Evolutionary conservation across 2,888 invertebrate species (phyloP).

Genomic region (Hypsopygia costalis): DNA sequence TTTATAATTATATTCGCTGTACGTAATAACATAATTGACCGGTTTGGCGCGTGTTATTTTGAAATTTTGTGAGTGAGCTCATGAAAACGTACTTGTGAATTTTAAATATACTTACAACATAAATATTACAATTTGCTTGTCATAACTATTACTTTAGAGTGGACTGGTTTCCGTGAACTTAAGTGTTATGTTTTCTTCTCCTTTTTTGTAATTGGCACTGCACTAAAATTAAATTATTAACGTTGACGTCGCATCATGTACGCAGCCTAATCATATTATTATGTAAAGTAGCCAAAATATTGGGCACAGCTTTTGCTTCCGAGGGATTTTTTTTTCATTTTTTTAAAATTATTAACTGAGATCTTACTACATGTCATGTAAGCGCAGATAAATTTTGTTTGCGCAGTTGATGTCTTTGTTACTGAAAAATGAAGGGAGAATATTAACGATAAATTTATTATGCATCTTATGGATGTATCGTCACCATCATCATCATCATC

Average conservation of each 20-base stretch:
- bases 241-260: conserved; percentile 5
- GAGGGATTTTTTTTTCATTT: no score
- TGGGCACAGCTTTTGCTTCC: neutral
- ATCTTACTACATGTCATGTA: no score
- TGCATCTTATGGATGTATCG: no score
- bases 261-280: conserved; percentile 6
- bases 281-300: conserved; percentile 3
- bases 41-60: conserved; percentile 41
- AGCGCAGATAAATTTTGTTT: no score
- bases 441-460: no score
- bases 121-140: conserved; percentile 17
- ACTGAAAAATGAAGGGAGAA: no score
- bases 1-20: conserved; percentile 33
- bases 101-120: conserved; percentile 18
- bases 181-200: neutral
- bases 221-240: conserved; percentile 9
- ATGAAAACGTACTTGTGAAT: conserved; percentile 15
- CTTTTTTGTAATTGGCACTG: conserved; percentile 2
- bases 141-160: conserved; percentile 14
- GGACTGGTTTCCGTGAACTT: conserved; percentile 15
- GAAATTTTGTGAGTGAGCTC: conserved; percentile 27
- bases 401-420: no score
- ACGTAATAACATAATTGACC: conserved; percentile 43
- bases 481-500: no score
- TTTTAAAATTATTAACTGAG: no score